Evolutionary conservation across 2,113 vertebrate genomes (phyloP), one percentile per base, ranked within the genome.

Genomic region (Aptenodytes patagonicus): DNA sequence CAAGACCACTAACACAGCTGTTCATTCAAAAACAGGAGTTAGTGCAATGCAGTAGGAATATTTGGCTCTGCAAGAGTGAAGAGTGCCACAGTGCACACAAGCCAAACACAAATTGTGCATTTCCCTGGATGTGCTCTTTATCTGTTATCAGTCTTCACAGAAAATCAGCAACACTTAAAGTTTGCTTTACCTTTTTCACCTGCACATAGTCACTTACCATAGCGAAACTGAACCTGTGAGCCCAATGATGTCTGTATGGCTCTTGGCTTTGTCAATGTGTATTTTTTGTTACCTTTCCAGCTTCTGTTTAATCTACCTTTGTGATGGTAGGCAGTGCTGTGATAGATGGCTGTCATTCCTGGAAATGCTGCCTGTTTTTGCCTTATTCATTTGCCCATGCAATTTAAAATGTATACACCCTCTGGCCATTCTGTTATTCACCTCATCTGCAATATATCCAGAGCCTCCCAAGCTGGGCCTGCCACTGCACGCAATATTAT

Each of bases 401-500:
- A 20, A 5, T 68, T 51, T 68, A 18, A 57, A 82, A 77, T 17
- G 11, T 9, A 2, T 10, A 4, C 22, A 5, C 17, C 17, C 19
- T 61, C 57, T 81, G 57, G 57, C 73, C 16, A 2, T 51, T n/a
- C 31, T 42, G 29, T 29, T 51, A 31, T 20, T 71, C 31, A 12
- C 26, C n/a, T 54, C n/a, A 4, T 12, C 34, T 9, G 11, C 44
- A 22, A 1, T 14, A 5, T 22, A 31, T 24, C 51, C 86, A 28
- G 62, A 71, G 65, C 40, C 20, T 57, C 69, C 31, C 7, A 19
- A 21, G 65, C 40, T 24, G 46, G 64, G 47, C 32, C 40, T 54
- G 77, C 61, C 1, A 2, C 44, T 6, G 26, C 57, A 8, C 0
- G 0, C 17, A 5, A 12, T 18, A 2, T 12, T 44, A 2, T 28